Conservation (phyloP, 2,797 vertebrate genomes). For the Mormyrops boulengeri region DNA sequence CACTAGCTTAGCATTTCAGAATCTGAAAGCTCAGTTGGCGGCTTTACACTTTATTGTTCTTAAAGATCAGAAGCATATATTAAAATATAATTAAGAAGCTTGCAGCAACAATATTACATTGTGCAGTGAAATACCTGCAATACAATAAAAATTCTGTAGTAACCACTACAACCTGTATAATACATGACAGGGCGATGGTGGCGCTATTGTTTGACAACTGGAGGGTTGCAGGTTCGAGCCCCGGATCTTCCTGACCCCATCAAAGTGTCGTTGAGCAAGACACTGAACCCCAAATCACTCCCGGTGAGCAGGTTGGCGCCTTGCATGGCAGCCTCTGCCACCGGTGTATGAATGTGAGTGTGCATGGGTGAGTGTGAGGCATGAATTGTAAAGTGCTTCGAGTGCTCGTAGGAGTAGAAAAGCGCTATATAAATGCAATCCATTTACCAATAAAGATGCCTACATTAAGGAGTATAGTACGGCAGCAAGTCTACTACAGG, state of each 20-base stretch:
- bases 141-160: neutral
- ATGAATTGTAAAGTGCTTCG: too few relatives aligned
- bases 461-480: neutral
- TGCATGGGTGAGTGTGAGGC: too few relatives aligned
- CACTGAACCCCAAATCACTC: too few relatives aligned
- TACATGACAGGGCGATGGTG: neutral
- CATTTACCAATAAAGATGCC: neutral
- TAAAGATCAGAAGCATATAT: neutral
- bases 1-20: neutral
- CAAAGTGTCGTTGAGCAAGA: too few relatives aligned
- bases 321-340: too few relatives aligned
- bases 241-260: too few relatives aligned
- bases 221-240: too few relatives aligned
- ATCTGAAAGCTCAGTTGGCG: neutral
- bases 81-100: conserved; percentile 1
- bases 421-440: too few relatives aligned
- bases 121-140: neutral
- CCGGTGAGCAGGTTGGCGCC: too few relatives aligned
- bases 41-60: neutral
- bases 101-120: neutral
- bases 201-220: too few relatives aligned
- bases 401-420: too few relatives aligned
- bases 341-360: too few relatives aligned
- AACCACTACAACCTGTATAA: neutral
- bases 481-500: neutral